Percentiles rank a stretch among this genome's conserved stretches.
These are phyloP conservation scores for Xyliphius kryptos DNA, from an alignment of 2,113 vertebrate species.

Conservation along the genomic window DNA sequence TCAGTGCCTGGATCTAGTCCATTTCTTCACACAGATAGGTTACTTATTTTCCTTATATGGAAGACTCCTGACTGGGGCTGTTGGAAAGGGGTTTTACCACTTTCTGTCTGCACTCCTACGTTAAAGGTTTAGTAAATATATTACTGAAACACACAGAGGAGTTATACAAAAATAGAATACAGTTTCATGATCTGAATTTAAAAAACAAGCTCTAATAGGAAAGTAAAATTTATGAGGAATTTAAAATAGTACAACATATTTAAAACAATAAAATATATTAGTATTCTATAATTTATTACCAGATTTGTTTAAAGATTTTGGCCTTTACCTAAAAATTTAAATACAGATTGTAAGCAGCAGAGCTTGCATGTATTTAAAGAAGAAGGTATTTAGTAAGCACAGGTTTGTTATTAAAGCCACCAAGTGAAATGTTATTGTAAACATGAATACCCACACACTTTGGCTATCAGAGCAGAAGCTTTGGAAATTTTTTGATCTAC, in stretches of 20 bases:
- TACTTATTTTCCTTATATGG: conserved; percentile 26
- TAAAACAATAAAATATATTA: background rate
- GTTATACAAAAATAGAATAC: background rate
- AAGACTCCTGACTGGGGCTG: conserved; percentile 6
- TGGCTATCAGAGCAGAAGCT: background rate
- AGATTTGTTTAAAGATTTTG: background rate
- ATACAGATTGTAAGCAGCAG: conserved; percentile 2
- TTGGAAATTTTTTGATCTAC: background rate
- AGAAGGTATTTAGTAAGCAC: conserved; percentile 34
- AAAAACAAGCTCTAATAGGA: too few species aligned
- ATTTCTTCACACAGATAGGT: conserved; percentile 7
- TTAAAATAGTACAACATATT: background rate
- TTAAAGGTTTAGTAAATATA: background rate
- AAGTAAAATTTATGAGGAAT: too few species aligned
- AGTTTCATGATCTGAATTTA: too few species aligned
- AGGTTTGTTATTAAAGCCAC: conserved; percentile 33
- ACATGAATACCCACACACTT: conserved; percentile 10
- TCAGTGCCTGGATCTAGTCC: conserved; percentile 6
- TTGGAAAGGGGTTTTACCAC: background rate
- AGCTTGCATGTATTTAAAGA: conserved; percentile 28
- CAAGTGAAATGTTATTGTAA: conserved; percentile 6
- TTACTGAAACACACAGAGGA: background rate
- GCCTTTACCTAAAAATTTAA: conserved; percentile 1
- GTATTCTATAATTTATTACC: too few species aligned
- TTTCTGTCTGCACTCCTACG: background rate